A percentile compares a stretch with the other conserved stretches of the same genome.
These are phyloP conservation scores for Myotis daubentonii DNA, from an alignment of 2,797 vertebrate genomes.

Conservation along the genomic window DNA sequence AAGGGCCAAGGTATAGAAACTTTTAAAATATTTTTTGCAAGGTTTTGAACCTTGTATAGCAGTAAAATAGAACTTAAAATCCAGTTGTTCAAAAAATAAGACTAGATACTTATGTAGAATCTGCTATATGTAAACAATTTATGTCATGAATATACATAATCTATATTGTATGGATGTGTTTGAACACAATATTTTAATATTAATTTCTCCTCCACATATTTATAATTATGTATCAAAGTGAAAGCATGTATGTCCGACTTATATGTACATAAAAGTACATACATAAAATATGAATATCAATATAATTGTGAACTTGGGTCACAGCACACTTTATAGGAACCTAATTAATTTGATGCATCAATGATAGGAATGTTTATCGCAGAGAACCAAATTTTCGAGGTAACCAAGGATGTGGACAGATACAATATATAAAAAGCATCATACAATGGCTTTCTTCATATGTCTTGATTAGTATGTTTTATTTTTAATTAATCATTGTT, in stretches of 20 bases:
- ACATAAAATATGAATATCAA: background rate
- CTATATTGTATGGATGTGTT: constrained; percentile 11
- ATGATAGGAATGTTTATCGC: background rate
- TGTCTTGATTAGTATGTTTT: constrained; percentile 58
- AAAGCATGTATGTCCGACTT: background rate
- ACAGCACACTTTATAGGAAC: background rate
- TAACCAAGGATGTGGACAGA: background rate
- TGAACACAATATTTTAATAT: constrained; percentile 34
- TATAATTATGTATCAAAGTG: constrained; percentile 37
- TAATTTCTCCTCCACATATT: constrained; percentile 34
- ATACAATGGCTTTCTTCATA: background rate
- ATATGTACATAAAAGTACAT: constrained; percentile 37
- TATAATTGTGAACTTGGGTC: constrained; percentile 25
- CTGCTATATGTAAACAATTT: constrained; percentile 26
- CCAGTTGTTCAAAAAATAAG: constrained; percentile 38
- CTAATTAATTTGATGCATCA: constrained; percentile 20
- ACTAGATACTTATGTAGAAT: constrained; percentile 15
- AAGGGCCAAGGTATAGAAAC: background rate
- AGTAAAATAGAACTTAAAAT: constrained; percentile 45
- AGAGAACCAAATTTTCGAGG: constrained; percentile 15
- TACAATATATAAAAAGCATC: background rate
- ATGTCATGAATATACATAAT: constrained; percentile 55
- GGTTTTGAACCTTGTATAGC: constrained; percentile 38
- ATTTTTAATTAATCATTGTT: constrained; percentile 49
- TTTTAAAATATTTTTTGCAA: background rate